Percentiles rank a stretch among this genome's conserved stretches.
Conservation (phyloP, 2,888 invertebrate species). For the Pollenia labialis region DNA sequence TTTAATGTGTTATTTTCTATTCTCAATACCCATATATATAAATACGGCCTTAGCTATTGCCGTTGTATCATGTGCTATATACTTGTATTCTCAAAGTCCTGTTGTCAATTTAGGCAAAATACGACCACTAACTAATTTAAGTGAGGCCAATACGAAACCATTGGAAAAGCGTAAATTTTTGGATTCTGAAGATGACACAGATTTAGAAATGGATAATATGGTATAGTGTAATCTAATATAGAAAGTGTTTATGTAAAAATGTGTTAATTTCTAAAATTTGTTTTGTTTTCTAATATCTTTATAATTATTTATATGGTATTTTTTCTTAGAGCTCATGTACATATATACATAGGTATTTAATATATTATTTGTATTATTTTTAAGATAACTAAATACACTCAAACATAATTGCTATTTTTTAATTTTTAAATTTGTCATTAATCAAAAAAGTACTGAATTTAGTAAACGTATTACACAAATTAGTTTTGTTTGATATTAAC, state of each 20-base stretch:
- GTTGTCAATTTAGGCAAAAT: conserved; percentile 87
- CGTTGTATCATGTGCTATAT: conserved; percentile 92
- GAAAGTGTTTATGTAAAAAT: neutral
- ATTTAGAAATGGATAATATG: conserved; percentile 81
- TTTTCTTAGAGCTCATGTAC: neutral
- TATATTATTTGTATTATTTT: too few species aligned
- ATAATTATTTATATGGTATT: neutral
- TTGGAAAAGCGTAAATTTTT: conserved; percentile 78
- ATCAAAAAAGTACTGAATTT: conserved; percentile 2
- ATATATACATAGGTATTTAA: neutral
- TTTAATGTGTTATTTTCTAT: conserved; percentile 92
- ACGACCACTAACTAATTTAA: conserved; percentile 76
- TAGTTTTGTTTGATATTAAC: too few species aligned
- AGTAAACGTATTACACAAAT: neutral
- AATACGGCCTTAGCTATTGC: conserved; percentile 92
- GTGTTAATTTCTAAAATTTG: neutral
- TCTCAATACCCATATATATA: conserved; percentile 92
- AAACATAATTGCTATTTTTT: neutral
- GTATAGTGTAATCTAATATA: conserved; percentile 75
- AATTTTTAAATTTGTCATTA: neutral
- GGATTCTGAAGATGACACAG: conserved; percentile 79
- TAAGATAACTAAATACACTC: neutral
- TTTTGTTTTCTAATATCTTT: conserved; percentile 13
- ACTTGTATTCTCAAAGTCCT: conserved; percentile 95
- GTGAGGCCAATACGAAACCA: conserved; percentile 69